A percentile compares a stretch with the other conserved stretches of the same genome.
Conservation (phyloP, 2,797 vertebrate species). For the Poecilia picta region DNA sequence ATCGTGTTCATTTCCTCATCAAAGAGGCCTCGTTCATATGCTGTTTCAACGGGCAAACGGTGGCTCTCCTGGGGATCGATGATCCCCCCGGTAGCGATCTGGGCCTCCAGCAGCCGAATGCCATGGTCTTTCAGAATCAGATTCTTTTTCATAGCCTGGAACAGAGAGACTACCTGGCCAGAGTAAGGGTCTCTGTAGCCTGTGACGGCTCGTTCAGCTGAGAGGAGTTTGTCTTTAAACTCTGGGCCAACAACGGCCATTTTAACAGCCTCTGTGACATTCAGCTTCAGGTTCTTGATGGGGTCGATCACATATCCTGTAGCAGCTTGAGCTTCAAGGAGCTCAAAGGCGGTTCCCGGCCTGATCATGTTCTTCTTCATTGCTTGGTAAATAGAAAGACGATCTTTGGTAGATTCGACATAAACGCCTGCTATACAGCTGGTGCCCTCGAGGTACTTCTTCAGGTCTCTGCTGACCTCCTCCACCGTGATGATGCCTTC, state of each 20-base stretch:
- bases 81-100: constrained; percentile 96
- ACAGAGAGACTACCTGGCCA: constrained; percentile 93
- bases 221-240: constrained; percentile 97
- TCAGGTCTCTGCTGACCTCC: constrained; percentile 88
- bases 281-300: constrained; percentile 94
- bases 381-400: constrained; percentile 94
- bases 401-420: constrained; percentile 92
- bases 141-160: constrained; percentile 99
- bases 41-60: constrained; percentile 92
- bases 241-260: constrained; percentile 92
- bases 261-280: constrained; percentile 91
- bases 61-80: constrained; percentile 96
- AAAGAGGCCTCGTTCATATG: constrained; percentile 94
- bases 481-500: constrained; percentile 89
- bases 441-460: constrained; percentile 93
- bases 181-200: constrained; percentile 96
- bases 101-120: constrained; percentile 94
- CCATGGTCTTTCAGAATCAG: constrained; percentile 97
- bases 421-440: constrained; percentile 96
- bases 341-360: constrained; percentile 95
- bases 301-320: constrained; percentile 97
- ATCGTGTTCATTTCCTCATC: constrained; percentile 97
- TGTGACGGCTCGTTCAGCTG: constrained; percentile 93
- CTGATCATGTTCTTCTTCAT: constrained; percentile 99
- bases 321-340: constrained; percentile 95